phyloP scores from a whole-genome alignment of 2,888 invertebrate species.

The Andrena minutula region DNA sequence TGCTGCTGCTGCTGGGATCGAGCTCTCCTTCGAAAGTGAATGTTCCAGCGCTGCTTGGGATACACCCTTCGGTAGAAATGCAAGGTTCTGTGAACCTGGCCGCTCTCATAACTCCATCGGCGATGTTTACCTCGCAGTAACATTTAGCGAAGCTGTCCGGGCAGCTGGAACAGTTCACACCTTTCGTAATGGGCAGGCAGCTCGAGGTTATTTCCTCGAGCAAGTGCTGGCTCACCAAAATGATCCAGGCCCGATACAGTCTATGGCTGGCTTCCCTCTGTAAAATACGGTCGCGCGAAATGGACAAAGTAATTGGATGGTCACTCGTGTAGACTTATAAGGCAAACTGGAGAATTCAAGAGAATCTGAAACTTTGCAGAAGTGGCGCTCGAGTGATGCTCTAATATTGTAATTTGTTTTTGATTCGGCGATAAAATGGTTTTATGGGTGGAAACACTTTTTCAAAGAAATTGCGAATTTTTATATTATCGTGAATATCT shows the following conservation, averaged over 20 bases:
- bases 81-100: conserved; percentile 67
- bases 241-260: conserved; percentile 84
- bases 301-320: too few species aligned
- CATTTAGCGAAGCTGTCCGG: conserved; percentile 73
- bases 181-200: conserved; percentile 36
- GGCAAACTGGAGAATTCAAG: too few species aligned
- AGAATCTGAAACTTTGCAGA: too few species aligned
- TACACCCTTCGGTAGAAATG: conserved; percentile 56
- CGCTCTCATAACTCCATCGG: conserved; percentile 60
- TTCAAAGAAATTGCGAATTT: background rate
- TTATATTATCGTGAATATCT: background rate
- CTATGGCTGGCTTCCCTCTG: conserved; percentile 80
- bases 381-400: too few species aligned
- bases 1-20: conserved; percentile 30
- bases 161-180: conserved; percentile 75
- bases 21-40: conserved; percentile 61
- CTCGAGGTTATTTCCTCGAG: conserved; percentile 16
- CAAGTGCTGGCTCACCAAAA: conserved; percentile 79
- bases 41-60: conserved; percentile 28
- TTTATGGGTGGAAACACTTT: background rate
- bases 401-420: too few species aligned
- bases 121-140: conserved; percentile 72
- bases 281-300: conserved; percentile 47
- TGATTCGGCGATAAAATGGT: too few species aligned
- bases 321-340: too few species aligned